Evolutionary conservation across 2,888 invertebrate species (phyloP).

Genomic region (Tenthredo notha): DNA sequence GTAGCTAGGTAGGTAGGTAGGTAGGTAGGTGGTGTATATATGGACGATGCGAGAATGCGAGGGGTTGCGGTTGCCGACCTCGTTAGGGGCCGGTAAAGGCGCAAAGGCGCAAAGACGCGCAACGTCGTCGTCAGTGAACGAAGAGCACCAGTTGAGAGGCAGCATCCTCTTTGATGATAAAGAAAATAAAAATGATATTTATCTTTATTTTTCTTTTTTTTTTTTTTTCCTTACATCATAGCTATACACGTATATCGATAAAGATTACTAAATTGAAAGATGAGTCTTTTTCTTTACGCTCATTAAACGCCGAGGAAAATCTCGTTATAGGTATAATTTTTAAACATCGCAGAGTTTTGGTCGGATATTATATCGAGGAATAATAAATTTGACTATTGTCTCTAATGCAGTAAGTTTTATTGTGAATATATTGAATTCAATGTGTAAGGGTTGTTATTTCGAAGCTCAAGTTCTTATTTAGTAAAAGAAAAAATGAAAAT

Average conservation of each 20-base stretch:
- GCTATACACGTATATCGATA: not conserved
- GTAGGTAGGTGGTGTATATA: not conserved
- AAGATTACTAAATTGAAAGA: not conserved
- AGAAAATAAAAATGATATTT: slow-evolving; percentile 35
- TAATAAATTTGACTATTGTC: not conserved
- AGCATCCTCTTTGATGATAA: slow-evolving; percentile 9
- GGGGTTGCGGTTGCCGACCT: slow-evolving; percentile 58
- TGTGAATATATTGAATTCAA: not conserved
- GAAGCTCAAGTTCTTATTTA: not conserved
- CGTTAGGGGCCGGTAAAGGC: slow-evolving; percentile 65
- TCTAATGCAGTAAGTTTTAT: not conserved
- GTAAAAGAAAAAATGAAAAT: not conserved
- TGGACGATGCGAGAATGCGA: slow-evolving; percentile 42
- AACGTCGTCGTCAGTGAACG: slow-evolving; percentile 56
- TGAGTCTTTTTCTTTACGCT: not conserved
- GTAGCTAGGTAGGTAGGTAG: not conserved
- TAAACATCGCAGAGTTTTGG: not conserved
- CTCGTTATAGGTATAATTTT: not conserved
- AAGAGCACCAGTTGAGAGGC: slow-evolving; percentile 8
- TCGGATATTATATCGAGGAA: not conserved
- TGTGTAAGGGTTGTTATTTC: not conserved
- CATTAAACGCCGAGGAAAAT: not conserved
- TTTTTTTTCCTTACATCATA: slow-evolving; percentile 25
- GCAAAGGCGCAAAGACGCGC: slow-evolving; percentile 60
- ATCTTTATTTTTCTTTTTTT: slow-evolving; percentile 51